These are phyloP conservation scores for Dicentrarchus labrax DNA, from an alignment of 2,113 vertebrate genomes.

Conservation along the genomic window DNA sequence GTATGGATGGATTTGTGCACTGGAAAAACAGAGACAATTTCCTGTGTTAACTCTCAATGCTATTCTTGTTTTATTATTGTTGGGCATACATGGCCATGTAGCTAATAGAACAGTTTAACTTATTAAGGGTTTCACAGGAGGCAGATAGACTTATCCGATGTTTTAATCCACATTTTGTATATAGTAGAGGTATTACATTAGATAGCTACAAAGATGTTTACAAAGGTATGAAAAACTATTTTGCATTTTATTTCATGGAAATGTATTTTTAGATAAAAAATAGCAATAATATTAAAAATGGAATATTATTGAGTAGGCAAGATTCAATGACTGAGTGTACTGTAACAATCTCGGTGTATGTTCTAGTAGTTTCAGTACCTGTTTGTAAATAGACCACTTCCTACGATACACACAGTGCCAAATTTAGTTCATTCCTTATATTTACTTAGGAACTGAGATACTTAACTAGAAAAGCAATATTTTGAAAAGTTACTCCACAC, in stretches of 20 bases:
- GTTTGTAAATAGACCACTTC: slow-evolving; percentile 51
- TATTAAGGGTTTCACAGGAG: slow-evolving; percentile 57
- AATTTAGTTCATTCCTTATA: slow-evolving; percentile 31
- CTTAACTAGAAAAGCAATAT: slow-evolving; percentile 46
- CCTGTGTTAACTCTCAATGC: slow-evolving; percentile 40
- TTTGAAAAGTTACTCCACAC: slow-evolving; percentile 38
- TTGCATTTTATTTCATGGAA: slow-evolving; percentile 63
- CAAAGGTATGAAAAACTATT: slow-evolving; percentile 67
- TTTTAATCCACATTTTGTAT: slow-evolving; percentile 30
- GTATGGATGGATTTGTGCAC: slow-evolving; percentile 52
- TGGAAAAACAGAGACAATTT: slow-evolving; percentile 60
- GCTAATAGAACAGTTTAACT: slow-evolving; percentile 62
- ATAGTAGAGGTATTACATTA: slow-evolving; percentile 47
- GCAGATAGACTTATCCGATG: slow-evolving; percentile 20
- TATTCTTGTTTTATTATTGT: slow-evolving; percentile 39
- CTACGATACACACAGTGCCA: slow-evolving; percentile 52
- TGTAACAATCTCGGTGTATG: slow-evolving; percentile 46
- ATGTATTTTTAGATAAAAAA: slow-evolving; percentile 71
- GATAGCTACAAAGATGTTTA: slow-evolving; percentile 68
- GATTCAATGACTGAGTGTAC: slow-evolving; percentile 31
- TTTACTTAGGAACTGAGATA: slow-evolving; percentile 31
- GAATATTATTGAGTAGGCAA: slow-evolving; percentile 26
- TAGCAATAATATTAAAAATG: slow-evolving; percentile 55
- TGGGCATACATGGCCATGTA: slow-evolving; percentile 39
- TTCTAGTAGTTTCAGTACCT: slow-evolving; percentile 34